Evolutionary conservation across 2,888 invertebrate genomes (phyloP).

Genomic region (Nasonovia ribisnigri): DNA sequence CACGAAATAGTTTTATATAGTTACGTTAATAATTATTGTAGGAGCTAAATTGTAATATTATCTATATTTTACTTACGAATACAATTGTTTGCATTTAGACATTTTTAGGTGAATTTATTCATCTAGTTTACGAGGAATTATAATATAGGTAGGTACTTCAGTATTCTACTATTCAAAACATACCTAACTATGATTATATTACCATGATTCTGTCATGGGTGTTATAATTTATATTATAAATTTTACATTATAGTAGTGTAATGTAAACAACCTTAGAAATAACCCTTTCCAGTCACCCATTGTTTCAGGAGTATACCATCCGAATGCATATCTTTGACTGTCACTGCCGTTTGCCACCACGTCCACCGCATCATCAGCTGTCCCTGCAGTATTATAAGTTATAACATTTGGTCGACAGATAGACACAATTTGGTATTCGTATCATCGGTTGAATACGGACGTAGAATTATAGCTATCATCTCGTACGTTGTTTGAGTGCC

Average conservation of each 20-base stretch:
- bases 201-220: neutral
- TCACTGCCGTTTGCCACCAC: too few relatives aligned
- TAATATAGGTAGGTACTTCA: neutral
- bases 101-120: neutral
- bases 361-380: neutral
- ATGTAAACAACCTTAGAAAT: neutral
- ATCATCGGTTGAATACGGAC: constrained; percentile 3
- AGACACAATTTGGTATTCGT: neutral
- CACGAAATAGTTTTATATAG: neutral
- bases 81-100: neutral
- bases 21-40: neutral
- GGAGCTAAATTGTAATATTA: neutral
- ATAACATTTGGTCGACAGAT: neutral
- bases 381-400: neutral
- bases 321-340: neutral
- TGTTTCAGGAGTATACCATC: neutral
- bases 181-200: neutral
- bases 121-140: neutral
- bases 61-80: neutral
- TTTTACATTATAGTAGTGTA: too few relatives aligned
- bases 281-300: neutral
- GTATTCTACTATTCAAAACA: neutral
- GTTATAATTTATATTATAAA: neutral
- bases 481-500: neutral
- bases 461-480: neutral